phyloP scores from a whole-genome alignment of 1,140 invertebrate species.

The Metaphire vulgaris region DNA sequence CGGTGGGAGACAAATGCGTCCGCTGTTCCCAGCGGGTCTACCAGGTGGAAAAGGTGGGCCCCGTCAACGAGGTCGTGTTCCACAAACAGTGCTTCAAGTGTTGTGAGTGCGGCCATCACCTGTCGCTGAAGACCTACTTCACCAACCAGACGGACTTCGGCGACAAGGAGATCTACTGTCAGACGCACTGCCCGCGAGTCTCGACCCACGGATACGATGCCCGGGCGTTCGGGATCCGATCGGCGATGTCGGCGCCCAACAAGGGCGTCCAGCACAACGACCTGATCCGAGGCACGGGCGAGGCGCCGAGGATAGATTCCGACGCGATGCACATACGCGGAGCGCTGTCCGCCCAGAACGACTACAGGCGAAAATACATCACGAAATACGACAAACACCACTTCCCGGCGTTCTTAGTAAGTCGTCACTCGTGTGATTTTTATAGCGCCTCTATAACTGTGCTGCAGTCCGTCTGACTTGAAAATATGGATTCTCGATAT shows the following conservation, averaged over 20 bases:
- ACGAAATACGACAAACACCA: conserved; percentile 9
- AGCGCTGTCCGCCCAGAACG: conserved; percentile 11
- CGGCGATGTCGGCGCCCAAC: conserved; percentile 37
- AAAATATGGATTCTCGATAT: no score
- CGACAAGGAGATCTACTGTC: conserved; percentile 96
- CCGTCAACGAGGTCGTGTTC: conserved; percentile 93
- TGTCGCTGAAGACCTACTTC: conserved; percentile 94
- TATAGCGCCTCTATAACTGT: no score
- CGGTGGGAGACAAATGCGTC: conserved; percentile 37
- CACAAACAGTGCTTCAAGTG: conserved; percentile 96
- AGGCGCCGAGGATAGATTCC: conserved; percentile 70
- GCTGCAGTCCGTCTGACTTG: no score
- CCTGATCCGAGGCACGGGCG: conserved; percentile 3
- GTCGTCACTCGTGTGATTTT: no score
- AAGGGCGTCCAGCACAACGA: conserved; percentile 52
- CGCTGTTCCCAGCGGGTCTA: conserved; percentile 55
- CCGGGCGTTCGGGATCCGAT: conserved; percentile 81
- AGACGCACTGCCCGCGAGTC: conserved; percentile 87
- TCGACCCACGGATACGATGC: conserved; percentile 77
- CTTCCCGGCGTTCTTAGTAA: not conserved
- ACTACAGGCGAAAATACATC: conserved; percentile 9
- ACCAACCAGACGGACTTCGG: conserved; percentile 92
- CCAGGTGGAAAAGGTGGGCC: conserved; percentile 71
- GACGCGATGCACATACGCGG: conserved; percentile 79
- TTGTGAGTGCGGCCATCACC: conserved; percentile 79